Evolutionary conservation across 2,888 invertebrate genomes (phyloP).

Genomic region (Acrobasis repandana): DNA sequence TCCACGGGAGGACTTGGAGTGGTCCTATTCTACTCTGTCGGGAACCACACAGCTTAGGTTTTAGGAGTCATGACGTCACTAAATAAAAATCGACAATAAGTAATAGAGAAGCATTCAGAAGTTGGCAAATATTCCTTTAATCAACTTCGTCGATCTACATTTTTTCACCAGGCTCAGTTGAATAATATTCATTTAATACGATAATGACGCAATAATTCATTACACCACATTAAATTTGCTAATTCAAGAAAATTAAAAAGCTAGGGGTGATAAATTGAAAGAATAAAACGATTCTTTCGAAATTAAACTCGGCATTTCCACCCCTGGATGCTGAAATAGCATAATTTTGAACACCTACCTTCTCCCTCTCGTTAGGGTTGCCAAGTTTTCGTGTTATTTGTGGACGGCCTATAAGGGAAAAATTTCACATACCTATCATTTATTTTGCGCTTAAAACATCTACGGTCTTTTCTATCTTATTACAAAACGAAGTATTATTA

Average conservation of each 20-base stretch:
- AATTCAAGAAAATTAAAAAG: slow-evolving; percentile 38
- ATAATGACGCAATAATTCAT: slow-evolving; percentile 34
- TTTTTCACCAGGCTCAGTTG: not conserved
- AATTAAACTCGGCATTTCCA: slow-evolving; percentile 44
- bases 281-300: slow-evolving; percentile 36
- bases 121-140: no score
- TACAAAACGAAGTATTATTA: no score
- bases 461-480: no score
- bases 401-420: not conserved
- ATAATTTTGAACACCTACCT: slow-evolving; percentile 32
- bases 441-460: no score
- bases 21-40: no score
- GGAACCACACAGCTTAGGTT: no score
- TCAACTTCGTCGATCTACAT: no score
- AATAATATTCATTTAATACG: slow-evolving; percentile 27
- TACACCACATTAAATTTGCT: slow-evolving; percentile 25
- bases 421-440: no score
- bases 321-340: slow-evolving; percentile 30
- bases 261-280: slow-evolving; percentile 38
- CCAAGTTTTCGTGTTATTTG: not conserved
- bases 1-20: no score
- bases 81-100: no score
- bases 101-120: no score
- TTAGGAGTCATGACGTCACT: no score
- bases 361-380: slow-evolving; percentile 23